Evolutionary conservation across 2,888 invertebrate genomes (phyloP).

Genomic region (Girardia tigrina): DNA sequence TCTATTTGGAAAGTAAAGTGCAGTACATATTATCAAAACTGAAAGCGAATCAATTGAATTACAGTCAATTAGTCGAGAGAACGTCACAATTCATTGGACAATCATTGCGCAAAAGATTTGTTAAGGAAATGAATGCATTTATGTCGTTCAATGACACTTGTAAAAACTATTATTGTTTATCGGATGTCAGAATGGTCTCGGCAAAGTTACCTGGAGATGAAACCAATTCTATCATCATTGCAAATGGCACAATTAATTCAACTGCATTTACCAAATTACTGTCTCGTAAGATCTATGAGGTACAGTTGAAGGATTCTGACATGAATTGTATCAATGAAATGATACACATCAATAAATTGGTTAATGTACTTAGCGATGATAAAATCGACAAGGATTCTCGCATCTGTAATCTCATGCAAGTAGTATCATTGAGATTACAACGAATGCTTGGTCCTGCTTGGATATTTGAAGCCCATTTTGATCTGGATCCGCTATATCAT

Average conservation of each 20-base stretch:
- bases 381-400: too few relatives aligned
- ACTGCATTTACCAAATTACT: neutral
- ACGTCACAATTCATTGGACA: neutral
- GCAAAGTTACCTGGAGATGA: neutral
- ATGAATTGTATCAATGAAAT: neutral
- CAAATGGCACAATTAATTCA: neutral
- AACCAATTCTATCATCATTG: neutral
- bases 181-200: neutral
- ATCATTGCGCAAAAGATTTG: neutral
- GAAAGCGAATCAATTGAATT: neutral
- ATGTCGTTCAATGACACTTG: neutral
- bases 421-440: too few relatives aligned
- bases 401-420: too few relatives aligned
- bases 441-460: too few relatives aligned
- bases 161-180: neutral
- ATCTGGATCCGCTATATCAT: too few relatives aligned
- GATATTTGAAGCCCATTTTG: too few relatives aligned
- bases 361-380: too few relatives aligned
- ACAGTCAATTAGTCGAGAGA: neutral
- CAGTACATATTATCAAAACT: neutral
- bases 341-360: neutral
- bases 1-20: neutral
- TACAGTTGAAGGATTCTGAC: neutral
- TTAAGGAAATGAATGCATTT: neutral
- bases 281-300: neutral